Evolutionary conservation across 53 echinoderm and acorn worm genomes (phyloP), one percentile per base, ranked within the genome.

Genomic region (Astropecten irregularis): DNA sequence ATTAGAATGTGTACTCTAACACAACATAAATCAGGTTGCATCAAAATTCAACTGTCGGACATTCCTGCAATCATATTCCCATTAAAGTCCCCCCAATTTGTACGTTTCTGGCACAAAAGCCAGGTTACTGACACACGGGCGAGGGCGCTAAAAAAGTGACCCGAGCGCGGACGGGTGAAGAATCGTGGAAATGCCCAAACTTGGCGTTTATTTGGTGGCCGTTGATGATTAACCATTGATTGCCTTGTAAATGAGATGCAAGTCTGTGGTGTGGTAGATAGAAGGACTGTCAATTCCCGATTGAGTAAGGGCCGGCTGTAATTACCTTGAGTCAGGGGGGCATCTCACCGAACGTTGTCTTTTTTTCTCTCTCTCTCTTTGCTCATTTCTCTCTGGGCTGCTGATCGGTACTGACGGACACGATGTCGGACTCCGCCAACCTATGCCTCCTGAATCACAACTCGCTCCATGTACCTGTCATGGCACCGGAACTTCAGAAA

Each of bases 401-500:
- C 37, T 47, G 49, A 29, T 19, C 37, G 40, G n/a, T 35, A 22
- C 60, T 28, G 49, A n/a, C n/a, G n/a, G n/a, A 44, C 49, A 84
- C 84, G 56, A 84, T 84, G 84, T 28, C 62, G 15, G 84, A 84
- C 84, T 72, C 72, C 37, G 72, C 84, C 53, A 84, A 84, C 72
- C 25, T 84, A 20, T 84, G 84, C 34, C 47, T 84, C 71, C 72
- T 84, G 47, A 84, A 72, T 50, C 84, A 72, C 62, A 72, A 74
- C 57, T 56, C 61, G 36, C 49, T 48, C 35, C 72, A 48, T 26
- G 48, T 62, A 39, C 31, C 31, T 48, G 50, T 16, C 5, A 72
- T 84, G 84, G 49, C 84, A 63, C 84, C 72, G 48, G 84, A 84
- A 83, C 69, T 89, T 22, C 93, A 93, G 93, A 90, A 90, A 30